Conservation (phyloP, 2,113 vertebrate species). For the Ophiodon elongatus region DNA sequence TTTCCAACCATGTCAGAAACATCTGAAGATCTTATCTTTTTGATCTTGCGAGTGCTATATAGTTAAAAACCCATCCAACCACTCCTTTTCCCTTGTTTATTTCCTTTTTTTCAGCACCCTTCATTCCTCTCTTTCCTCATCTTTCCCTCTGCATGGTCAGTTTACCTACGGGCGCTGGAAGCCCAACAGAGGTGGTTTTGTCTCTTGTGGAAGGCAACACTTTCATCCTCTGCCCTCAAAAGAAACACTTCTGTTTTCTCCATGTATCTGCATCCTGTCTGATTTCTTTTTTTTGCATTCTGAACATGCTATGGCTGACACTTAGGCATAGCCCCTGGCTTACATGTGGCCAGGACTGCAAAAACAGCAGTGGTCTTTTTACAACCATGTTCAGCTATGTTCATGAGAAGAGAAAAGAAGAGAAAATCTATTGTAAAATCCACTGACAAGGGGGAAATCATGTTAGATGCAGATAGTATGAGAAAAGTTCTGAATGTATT, state of each 20-base stretch:
- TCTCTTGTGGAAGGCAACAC: conserved; percentile 45
- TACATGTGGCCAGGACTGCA: conserved; percentile 40
- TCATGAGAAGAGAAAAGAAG: background rate
- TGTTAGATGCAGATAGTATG: conserved; percentile 19
- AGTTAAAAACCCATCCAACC: conserved; percentile 25
- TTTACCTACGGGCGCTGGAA: conserved; percentile 56
- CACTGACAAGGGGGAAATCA: conserved; percentile 1
- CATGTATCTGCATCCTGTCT: conserved; percentile 44
- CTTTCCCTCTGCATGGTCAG: conserved; percentile 44
- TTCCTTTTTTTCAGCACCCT: conserved; percentile 28
- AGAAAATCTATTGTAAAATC: conserved; percentile 9
- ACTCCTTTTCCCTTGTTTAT: conserved; percentile 27
- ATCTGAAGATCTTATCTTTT: conserved; percentile 68
- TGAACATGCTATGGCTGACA: conserved; percentile 25
- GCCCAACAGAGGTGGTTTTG: conserved; percentile 48
- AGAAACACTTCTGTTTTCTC: conserved; percentile 25
- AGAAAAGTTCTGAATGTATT: conserved; percentile 39
- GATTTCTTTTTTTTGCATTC: conserved; percentile 24
- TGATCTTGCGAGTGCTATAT: conserved; percentile 57
- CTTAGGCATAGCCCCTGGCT: conserved; percentile 31
- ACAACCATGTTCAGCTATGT: background rate
- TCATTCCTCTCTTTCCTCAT: conserved; percentile 14
- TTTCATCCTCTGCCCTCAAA: conserved; percentile 56
- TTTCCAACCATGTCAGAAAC: conserved; percentile 42
- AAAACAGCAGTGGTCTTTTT: conserved; percentile 16